phyloP scores from a whole-genome alignment of 2,888 invertebrate species.

The Nebria salina region DNA sequence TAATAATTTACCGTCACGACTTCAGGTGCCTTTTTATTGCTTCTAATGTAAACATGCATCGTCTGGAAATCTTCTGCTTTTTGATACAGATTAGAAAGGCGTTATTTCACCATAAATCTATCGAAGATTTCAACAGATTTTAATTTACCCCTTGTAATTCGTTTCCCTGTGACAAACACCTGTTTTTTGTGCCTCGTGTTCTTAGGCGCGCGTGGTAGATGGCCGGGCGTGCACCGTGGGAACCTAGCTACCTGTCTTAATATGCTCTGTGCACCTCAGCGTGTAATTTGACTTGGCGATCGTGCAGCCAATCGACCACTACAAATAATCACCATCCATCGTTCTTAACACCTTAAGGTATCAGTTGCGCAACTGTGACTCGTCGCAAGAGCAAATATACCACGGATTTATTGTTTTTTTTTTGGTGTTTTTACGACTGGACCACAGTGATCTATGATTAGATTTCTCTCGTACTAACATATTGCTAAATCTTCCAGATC shows the following conservation, averaged over 20 bases:
- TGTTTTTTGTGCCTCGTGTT: not conserved
- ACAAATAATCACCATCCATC: not conserved
- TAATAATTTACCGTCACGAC: conserved; percentile 13
- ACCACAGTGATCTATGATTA: not conserved
- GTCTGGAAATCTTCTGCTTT: too few species aligned
- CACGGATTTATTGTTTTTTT: not conserved
- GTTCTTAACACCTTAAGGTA: not conserved
- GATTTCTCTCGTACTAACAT: not conserved
- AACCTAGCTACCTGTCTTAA: conserved; percentile 16
- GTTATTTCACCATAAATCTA: too few species aligned
- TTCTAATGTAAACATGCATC: too few species aligned
- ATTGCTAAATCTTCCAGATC: conserved; percentile 24
- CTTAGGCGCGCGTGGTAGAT: not conserved
- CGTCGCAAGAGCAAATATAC: not conserved
- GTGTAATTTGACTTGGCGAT: conserved; percentile 19
- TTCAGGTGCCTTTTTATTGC: not conserved
- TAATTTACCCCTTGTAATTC: too few species aligned
- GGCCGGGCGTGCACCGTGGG: conserved; percentile 18
- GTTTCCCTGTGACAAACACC: not conserved
- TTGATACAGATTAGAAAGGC: too few species aligned
- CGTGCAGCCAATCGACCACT: conserved; percentile 10
- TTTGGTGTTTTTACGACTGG: not conserved
- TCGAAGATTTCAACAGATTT: too few species aligned
- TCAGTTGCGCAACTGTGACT: not conserved
- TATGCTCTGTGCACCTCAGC: conserved; percentile 6